Conservation (phyloP, 2,113 vertebrate genomes). For the Labeo catla region DNA sequence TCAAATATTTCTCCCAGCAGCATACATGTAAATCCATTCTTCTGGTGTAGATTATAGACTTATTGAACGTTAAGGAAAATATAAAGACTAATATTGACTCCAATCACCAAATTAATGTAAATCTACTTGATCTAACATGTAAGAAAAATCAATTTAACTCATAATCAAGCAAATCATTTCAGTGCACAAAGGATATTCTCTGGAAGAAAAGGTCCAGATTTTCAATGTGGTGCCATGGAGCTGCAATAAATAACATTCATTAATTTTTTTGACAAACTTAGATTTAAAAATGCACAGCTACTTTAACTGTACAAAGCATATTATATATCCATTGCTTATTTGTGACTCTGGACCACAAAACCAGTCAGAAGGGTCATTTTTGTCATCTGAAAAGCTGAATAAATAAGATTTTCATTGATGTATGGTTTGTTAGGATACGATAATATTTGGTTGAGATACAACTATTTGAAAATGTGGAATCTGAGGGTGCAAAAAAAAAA, state of each 20-base stretch:
- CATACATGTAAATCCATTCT: conserved; percentile 99
- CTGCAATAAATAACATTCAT: conserved; percentile 66
- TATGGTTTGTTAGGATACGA: too few relatives aligned
- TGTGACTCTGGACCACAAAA: too few relatives aligned
- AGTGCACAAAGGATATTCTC: conserved; percentile 91
- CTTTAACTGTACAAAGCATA: too few relatives aligned
- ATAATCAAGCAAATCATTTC: not conserved
- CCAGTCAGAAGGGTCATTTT: too few relatives aligned
- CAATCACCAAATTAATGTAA: not conserved
- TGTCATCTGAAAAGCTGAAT: too few relatives aligned
- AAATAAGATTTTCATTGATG: too few relatives aligned
- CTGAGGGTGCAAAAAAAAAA: too few relatives aligned
- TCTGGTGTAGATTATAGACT: conserved; percentile 98
- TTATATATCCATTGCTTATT: too few relatives aligned
- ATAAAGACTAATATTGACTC: not conserved
- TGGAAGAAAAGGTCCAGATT: conserved; percentile 98
- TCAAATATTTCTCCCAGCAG: conserved; percentile 96
- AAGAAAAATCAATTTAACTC: not conserved
- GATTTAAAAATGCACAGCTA: not conserved
- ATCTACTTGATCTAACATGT: not conserved
- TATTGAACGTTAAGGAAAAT: conserved; percentile 73
- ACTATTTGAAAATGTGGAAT: too few relatives aligned
- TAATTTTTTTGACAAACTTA: not conserved
- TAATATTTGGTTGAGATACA: too few relatives aligned
- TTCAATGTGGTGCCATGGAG: conserved; percentile 97